Conservation (phyloP, 53 echinoderm and acorn worm species). For the Hippasteria phrygiana region DNA sequence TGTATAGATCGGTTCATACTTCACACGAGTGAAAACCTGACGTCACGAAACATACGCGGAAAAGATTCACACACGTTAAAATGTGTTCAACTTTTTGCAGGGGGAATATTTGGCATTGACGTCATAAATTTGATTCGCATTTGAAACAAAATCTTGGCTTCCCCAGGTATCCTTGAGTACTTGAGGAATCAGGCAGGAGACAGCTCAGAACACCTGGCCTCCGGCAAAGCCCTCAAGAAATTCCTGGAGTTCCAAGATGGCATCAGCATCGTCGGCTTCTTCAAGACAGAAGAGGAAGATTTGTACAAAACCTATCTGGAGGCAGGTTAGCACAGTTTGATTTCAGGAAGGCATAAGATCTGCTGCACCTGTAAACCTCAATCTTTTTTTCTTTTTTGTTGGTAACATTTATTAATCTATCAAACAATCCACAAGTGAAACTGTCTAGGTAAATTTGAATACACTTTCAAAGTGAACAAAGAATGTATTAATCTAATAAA, state of each 20-base stretch:
- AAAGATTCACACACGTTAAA: too few relatives aligned
- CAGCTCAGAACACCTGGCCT: slow-evolving; percentile 77
- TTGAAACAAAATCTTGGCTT: not conserved
- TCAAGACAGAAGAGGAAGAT: slow-evolving; percentile 77
- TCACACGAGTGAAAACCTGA: too few relatives aligned
- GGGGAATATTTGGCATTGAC: not conserved
- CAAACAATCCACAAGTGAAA: too few relatives aligned
- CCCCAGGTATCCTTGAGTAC: slow-evolving; percentile 86
- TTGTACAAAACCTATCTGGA: slow-evolving; percentile 88
- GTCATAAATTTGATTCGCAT: not conserved
- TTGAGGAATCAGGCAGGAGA: slow-evolving; percentile 90
- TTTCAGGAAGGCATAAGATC: not conserved
- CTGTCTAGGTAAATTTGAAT: too few relatives aligned
- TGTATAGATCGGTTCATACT: too few relatives aligned
- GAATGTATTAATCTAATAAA: too few relatives aligned
- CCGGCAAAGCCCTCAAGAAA: slow-evolving; percentile 78
- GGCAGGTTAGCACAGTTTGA: slow-evolving; percentile 69
- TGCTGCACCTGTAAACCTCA: not conserved
- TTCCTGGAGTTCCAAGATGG: slow-evolving; percentile 78
- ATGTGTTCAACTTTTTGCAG: too few relatives aligned
- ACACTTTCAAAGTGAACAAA: too few relatives aligned
- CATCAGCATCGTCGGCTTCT: slow-evolving; percentile 92
- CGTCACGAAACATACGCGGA: too few relatives aligned
- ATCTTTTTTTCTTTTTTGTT: too few relatives aligned
- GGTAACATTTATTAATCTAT: too few relatives aligned